Percentiles rank a stretch among this genome's conserved stretches.
phyloP scores from a whole-genome alignment of 2,113 vertebrate species.

The Origma solitaria region DNA sequence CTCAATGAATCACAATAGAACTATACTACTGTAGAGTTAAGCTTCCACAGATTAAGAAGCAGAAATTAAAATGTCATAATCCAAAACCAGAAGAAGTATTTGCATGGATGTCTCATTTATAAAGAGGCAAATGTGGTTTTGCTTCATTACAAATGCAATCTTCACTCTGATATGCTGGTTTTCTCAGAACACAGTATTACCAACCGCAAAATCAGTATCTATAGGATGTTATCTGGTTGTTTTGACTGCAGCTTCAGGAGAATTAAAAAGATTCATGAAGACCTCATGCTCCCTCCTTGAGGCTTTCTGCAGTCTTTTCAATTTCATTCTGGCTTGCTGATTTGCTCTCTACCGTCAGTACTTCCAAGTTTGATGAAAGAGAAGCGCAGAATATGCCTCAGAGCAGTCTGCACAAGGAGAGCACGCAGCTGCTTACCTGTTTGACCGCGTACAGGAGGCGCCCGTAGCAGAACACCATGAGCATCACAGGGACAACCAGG shows the following conservation, averaged over 20 bases:
- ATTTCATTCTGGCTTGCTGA: not conserved
- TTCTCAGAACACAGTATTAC: not conserved
- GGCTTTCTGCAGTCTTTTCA: not conserved
- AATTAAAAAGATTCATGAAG: not conserved
- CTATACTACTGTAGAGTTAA: not conserved
- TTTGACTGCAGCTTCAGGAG: not conserved
- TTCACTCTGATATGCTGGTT: not conserved
- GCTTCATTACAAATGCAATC: not conserved
- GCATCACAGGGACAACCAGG: conserved; percentile 76
- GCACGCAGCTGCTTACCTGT: conserved; percentile 69
- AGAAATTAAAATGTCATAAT: not conserved
- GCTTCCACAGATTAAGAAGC: not conserved
- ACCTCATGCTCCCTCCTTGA: not conserved
- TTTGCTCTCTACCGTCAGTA: not conserved
- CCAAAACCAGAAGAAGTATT: not conserved
- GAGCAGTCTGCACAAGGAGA: not conserved
- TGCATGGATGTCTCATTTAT: not conserved
- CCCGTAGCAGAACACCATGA: conserved; percentile 85
- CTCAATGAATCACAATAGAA: not conserved
- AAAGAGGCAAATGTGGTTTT: not conserved
- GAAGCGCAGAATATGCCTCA: not conserved
- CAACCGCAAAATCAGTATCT: not conserved
- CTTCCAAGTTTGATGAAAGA: not conserved
- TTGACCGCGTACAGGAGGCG: conserved; percentile 81
- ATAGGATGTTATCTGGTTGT: not conserved